phyloP scores from a whole-genome alignment of 2,797 vertebrate genomes.

The Huso huso region DNA sequence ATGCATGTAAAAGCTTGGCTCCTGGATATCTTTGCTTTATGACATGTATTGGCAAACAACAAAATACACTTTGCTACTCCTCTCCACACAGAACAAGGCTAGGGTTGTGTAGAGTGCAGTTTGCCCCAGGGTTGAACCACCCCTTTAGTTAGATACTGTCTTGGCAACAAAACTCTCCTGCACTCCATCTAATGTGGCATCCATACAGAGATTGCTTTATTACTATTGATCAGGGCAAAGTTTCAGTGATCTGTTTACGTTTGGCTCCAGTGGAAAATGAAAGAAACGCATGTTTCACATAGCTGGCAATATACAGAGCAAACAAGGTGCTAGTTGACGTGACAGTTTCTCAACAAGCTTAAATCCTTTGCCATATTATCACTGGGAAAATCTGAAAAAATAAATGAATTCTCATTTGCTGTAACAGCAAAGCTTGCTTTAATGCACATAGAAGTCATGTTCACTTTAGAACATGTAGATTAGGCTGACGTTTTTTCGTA shows the following conservation, averaged over 20 bases:
- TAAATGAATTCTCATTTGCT: no score
- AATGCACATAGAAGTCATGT: no score
- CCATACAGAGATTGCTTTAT: slow-evolving; percentile 63
- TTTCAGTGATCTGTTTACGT: slow-evolving; percentile 55
- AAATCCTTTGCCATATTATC: no score
- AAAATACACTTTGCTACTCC: not conserved
- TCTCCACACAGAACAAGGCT: not conserved
- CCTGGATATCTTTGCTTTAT: slow-evolving; percentile 6
- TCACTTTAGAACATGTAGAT: no score
- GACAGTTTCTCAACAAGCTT: not conserved
- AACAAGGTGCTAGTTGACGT: slow-evolving; percentile 5
- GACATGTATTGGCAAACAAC: slow-evolving; percentile 17
- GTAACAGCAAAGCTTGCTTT: no score
- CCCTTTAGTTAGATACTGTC: slow-evolving; percentile 63
- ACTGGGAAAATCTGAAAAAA: no score
- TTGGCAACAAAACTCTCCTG: slow-evolving; percentile 41
- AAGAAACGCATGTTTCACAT: slow-evolving; percentile 11
- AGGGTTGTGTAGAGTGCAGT: slow-evolving; percentile 16
- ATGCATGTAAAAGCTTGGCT: no score
- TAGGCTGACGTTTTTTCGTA: no score
- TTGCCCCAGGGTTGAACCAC: slow-evolving; percentile 42
- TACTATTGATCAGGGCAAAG: slow-evolving; percentile 68
- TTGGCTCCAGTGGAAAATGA: slow-evolving; percentile 30
- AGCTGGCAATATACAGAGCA: slow-evolving; percentile 1
- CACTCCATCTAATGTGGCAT: slow-evolving; percentile 38